These are phyloP conservation scores for Melinopterus prodromus DNA, from an alignment of 2,888 invertebrate genomes.

Conservation along the genomic window DNA sequence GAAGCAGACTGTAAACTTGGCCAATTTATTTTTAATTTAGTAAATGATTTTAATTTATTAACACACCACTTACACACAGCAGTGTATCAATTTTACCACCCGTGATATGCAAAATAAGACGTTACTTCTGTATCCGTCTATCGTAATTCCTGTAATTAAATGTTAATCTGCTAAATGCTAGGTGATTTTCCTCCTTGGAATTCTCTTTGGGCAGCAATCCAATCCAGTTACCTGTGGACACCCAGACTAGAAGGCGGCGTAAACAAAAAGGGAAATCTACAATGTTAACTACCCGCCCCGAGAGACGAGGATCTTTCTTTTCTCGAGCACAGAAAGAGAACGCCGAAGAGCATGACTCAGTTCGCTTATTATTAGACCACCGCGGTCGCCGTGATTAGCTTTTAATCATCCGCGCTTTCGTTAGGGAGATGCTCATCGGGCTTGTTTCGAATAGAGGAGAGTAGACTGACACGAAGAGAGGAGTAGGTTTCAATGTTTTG, in stretches of 20 bases:
- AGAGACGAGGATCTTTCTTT: neutral
- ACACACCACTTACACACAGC: no score
- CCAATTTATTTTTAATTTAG: no score
- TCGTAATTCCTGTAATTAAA: neutral
- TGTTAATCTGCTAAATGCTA: neutral
- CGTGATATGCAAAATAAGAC: constrained; percentile 4
- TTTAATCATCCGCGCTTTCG: constrained; percentile 4
- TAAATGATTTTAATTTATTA: no score
- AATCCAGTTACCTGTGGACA: neutral
- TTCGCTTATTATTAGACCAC: neutral
- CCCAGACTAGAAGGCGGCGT: neutral
- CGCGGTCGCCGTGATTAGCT: neutral
- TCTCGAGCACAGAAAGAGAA: neutral
- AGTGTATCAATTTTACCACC: neutral
- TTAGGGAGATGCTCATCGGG: neutral
- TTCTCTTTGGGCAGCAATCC: neutral
- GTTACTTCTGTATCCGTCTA: neutral
- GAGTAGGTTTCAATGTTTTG: neutral
- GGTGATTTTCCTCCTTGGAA: neutral
- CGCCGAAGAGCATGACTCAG: neutral
- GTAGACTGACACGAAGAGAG: neutral
- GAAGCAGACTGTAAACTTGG: no score
- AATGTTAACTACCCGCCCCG: neutral
- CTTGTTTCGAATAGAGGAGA: neutral
- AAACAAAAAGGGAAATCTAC: neutral